Evolutionary conservation across 2,888 invertebrate genomes (phyloP), one percentile per base, ranked within the genome.

Genomic region (Lasioglossum marginatum): DNA sequence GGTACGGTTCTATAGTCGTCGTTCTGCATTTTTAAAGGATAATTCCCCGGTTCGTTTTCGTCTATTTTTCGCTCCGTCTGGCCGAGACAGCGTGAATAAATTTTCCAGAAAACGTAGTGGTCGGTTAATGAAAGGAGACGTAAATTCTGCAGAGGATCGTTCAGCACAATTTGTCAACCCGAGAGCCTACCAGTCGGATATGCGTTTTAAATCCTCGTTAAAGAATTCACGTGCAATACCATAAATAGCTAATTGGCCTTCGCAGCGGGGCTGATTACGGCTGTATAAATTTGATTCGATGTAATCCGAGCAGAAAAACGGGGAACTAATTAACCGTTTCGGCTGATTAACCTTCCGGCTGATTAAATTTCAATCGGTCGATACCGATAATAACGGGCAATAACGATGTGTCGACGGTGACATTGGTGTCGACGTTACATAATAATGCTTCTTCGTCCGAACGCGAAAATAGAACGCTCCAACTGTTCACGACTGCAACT

Each of bases 321-420:
- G 4, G 34, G n/a, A 48, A 31, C 81, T 48, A 82, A 82, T 82
- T 82, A 82, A 31, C 68, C 57, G 43, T 70, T 74, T 45, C n/a
- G n/a, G n/a, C n/a, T n/a, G n/a, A n/a, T n/a, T n/a, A n/a, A n/a
- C n/a, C 73, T 80, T 80, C 57, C 74, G n/a, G 16, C 31, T 74
- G 70, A 80, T 80, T 82, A 45, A 80, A 23, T 45, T 37, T 31
- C n/a, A 74, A 80, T 82, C 60, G 52, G 31, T 8, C 4, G 31
- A 23, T 23, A 16, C 27, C 12, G 19, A 19, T 66, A 31, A 23
- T 31, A 1, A 4, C 16, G 10, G 4, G 14, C n/a, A 23, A 40
- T 40, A 40, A 37, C n/a, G 43, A 48, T 37, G 48, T 77, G 34
- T 48, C 27, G 19, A 12, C n/a, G 16, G 6, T n/a, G 14, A 31